Evolutionary conservation across 2,888 invertebrate species (phyloP), one percentile per base, ranked within the genome.

Genomic region (Dendrolimus houi): DNA sequence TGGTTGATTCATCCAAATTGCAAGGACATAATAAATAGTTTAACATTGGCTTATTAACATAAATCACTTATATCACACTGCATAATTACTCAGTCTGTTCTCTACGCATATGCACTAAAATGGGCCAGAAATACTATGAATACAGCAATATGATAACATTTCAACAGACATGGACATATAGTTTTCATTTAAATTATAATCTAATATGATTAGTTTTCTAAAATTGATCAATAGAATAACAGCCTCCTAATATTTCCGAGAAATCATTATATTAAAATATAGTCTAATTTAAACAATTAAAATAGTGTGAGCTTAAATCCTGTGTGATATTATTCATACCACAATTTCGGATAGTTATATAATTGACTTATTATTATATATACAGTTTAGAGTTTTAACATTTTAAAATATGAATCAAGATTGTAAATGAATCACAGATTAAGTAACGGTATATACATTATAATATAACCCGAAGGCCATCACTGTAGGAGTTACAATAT

Each of bases 401-500:
- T 59, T 69, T 70, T 68, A 74, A 70, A 72, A 73, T 75, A 79
- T 76, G 76, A 80, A 80, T 77, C 77, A 83, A 79, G 85, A 47
- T 83, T 85, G 79, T 85, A 86, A 80, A 85, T 81, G 79, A 85
- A 87, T 87, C 87, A 87, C 87, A 87, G 86, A 79, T 81, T 77
- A 79, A 81, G 77, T 80, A 79, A 80, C 83, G 82, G 82, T 85
- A 81, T 85, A 81, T 66, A 47, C 47, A 47, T 47, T 47, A 47
- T 12, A 12, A 47, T 47, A 63, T 68, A 70, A 72, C 73, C 74
- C 72, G 76, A 81, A 86, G 83, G 85, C 84, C 79, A 73, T 76
- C 64, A 68, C 70, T 72, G 68, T 79, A 82, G 79, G 81, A 80
- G 66, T 69, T 67, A 67, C 65, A 64, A 72, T 70, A 67, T 68